Percentiles rank a stretch among this genome's conserved stretches.
Conservation (phyloP, 2,888 invertebrate genomes). For the Atrina japonica region DNA sequence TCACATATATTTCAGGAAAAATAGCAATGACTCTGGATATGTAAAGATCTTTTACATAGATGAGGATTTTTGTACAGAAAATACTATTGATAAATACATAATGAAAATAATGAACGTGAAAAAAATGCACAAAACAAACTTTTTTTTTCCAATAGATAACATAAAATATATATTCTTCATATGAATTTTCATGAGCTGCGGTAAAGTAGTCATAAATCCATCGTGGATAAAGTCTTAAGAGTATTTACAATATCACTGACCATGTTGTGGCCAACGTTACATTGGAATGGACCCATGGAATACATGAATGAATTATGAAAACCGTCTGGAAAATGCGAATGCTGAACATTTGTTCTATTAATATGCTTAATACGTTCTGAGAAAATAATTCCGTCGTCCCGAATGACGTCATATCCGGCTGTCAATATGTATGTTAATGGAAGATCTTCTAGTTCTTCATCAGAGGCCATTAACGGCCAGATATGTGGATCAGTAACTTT, state of each 20-base stretch:
- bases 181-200: no score
- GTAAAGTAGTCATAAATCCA: no score
- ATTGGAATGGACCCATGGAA: constrained; percentile 15
- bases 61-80: no score
- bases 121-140: no score
- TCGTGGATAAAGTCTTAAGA: constrained; percentile 1
- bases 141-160: no score
- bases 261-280: constrained; percentile 20
- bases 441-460: constrained; percentile 36
- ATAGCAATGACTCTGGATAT: no score
- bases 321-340: constrained; percentile 19
- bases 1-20: no score
- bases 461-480: constrained; percentile 49
- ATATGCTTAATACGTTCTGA: constrained; percentile 62
- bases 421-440: constrained; percentile 54
- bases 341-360: constrained; percentile 39
- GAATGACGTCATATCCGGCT: constrained; percentile 54
- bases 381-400: constrained; percentile 58
- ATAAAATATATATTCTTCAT: no score
- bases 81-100: no score
- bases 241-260: constrained; percentile 19
- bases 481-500: constrained; percentile 48
- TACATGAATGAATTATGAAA: constrained; percentile 21
- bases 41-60: no score
- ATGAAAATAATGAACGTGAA: no score